Evolutionary conservation across 2,113 vertebrate genomes (phyloP).

Genomic region (Abramis brama): DNA sequence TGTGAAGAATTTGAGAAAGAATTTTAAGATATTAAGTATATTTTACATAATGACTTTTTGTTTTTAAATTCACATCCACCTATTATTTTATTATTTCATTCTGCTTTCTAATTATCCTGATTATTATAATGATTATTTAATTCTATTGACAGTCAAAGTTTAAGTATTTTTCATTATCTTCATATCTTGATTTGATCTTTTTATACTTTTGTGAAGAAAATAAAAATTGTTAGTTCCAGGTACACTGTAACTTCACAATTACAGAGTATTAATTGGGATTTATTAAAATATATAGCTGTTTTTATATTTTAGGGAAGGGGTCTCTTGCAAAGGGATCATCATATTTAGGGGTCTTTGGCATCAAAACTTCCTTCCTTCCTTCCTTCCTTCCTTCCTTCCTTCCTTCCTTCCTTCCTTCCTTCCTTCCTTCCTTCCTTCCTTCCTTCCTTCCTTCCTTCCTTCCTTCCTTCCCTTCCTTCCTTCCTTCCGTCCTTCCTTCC

Average conservation of each 20-base stretch:
- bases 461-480: neutral
- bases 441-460: neutral
- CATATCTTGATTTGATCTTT: neutral
- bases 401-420: too few species aligned
- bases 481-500: neutral
- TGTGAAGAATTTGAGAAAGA: too few species aligned
- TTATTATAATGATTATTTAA: neutral
- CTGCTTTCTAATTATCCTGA: neutral
- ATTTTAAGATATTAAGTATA: neutral
- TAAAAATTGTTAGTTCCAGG: neutral
- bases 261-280: neutral
- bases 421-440: neutral
- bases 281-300: neutral
- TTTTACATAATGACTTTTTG: neutral
- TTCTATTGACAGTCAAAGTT: neutral
- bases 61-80: neutral
- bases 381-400: neutral
- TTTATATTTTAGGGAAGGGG: too few species aligned
- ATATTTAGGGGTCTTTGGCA: too few species aligned
- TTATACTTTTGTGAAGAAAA: neutral
- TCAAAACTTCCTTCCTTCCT: neutral
- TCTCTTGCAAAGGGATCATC: too few species aligned
- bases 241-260: neutral
- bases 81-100: neutral
- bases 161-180: too few species aligned